Percentiles rank a stretch among this genome's conserved stretches.
These are phyloP conservation scores for Xyrichtys novacula DNA, from an alignment of 2,797 vertebrate genomes.

Conservation along the genomic window DNA sequence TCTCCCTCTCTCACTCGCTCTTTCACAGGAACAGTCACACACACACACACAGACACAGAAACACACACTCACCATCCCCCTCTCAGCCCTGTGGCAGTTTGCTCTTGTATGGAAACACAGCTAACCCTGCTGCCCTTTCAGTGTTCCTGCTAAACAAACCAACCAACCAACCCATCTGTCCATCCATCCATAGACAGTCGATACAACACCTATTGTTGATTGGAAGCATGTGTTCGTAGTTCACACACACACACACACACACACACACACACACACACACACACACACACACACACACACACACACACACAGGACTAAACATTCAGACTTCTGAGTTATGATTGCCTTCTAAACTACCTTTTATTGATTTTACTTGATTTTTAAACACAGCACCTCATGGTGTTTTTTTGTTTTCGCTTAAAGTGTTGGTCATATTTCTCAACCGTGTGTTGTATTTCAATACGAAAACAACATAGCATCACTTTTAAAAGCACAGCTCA, in stretches of 20 bases:
- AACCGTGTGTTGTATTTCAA: too few species aligned
- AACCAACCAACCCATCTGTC: conserved; percentile 40
- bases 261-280: conserved; percentile 1
- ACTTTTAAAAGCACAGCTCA: too few species aligned
- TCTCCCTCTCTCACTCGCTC: neutral
- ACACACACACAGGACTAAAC: neutral
- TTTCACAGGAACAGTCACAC: conserved; percentile 14
- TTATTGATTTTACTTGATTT: conserved; percentile 21
- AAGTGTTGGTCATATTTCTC: too few species aligned
- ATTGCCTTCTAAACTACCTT: neutral
- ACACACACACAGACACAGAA: conserved; percentile 17
- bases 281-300: conserved; percentile 8
- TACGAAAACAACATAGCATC: too few species aligned
- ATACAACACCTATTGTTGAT: conserved; percentile 34
- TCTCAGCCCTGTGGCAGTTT: conserved; percentile 47
- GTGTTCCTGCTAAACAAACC: conserved; percentile 62
- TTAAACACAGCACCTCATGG: neutral
- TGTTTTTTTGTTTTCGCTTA: too few species aligned
- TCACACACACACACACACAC: neutral
- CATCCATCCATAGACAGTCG: conserved; percentile 6
- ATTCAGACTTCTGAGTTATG: neutral
- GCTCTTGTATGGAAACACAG: conserved; percentile 68
- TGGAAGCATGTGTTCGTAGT: neutral
- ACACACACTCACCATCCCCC: neutral
- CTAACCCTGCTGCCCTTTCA: conserved; percentile 64